A percentile compares a stretch with the other conserved stretches of the same genome.
phyloP scores from a whole-genome alignment of 2,797 vertebrate genomes.

The Xyrichtys novacula region DNA sequence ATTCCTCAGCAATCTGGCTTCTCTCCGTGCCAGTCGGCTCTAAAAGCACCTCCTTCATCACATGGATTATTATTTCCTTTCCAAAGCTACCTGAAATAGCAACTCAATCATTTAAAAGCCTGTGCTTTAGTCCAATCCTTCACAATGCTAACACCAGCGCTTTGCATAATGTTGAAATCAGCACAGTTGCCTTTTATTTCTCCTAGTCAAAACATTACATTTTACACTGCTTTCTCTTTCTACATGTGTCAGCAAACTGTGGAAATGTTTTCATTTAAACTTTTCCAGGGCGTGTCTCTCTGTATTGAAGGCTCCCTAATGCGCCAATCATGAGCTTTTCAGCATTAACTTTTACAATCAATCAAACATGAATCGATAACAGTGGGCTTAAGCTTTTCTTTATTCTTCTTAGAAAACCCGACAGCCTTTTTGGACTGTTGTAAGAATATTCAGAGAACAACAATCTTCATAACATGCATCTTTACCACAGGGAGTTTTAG shows the following conservation, averaged over 20 bases:
- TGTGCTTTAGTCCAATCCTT: constrained; percentile 37
- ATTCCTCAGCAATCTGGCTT: constrained; percentile 60
- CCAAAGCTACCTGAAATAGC: constrained; percentile 45
- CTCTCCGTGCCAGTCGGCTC: constrained; percentile 31
- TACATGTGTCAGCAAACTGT: constrained; percentile 3
- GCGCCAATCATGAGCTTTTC: constrained; percentile 13
- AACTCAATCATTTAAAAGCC: constrained; percentile 49
- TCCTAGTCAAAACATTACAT: constrained; percentile 2
- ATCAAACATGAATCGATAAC: neutral
- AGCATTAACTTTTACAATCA: constrained; percentile 7
- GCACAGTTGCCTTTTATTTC: constrained; percentile 10
- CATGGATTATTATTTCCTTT: constrained; percentile 54
- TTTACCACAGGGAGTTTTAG: neutral
- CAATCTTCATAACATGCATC: neutral
- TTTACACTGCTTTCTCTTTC: constrained; percentile 8
- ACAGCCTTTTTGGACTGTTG: neutral
- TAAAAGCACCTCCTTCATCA: constrained; percentile 66
- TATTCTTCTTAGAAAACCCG: neutral
- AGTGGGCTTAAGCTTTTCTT: neutral
- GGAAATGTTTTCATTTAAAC: constrained; percentile 18
- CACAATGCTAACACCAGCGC: constrained; percentile 33
- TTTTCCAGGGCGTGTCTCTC: constrained; percentile 8
- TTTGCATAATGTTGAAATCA: constrained; percentile 43
- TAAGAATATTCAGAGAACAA: neutral
- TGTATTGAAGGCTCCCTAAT: constrained; percentile 10